Evolutionary conservation across 2,888 invertebrate genomes (phyloP), one percentile per base, ranked within the genome.

Genomic region (Dasypolia templi): DNA sequence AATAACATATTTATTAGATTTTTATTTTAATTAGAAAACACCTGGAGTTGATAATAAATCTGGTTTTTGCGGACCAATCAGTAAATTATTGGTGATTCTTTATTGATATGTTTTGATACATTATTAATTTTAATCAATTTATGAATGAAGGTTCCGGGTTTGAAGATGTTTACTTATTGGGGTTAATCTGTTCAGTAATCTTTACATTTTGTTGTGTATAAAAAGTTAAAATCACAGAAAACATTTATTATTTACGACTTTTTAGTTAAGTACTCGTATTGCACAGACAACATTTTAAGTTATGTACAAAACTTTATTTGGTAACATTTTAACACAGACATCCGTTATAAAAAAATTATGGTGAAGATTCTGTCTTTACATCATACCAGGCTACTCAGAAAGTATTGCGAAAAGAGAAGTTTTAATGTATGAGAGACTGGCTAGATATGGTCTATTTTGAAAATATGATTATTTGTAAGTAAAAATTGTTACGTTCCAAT

Each of bases 11-110:
- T 49, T 71, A 79, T 79, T 51, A 12, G 19, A 53, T 56, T 77
- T 72, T 72, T 82, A 83, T 77, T 75, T 75, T 82, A 86, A 83
- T 86, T 79, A 78, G 64, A 70, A 77, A 77, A 63, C 53, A 42
- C 53, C 26, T 35, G 63, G 44, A 42, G 17, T 66, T 55, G 22
- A n/a, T 67, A 55, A 68, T 81, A 81, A 79, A 82, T 86, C 67
- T 66, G 17, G 39, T 77, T 81, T 85, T 73, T 74, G 44, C 44
- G 9, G 26, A 68, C 22, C 69, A 66, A 32, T 77, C 42, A 53
- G 55, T 75, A 66, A 62, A 75, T 72, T 72, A 75, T 66, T 26
- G 59, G 14, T 75, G 70, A 81, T 68, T 72, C 70, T 64, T 75
- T 73, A 74, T 72, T 74, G 58, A 71, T 83, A 74, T 70, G 46